Percentiles rank a stretch among this genome's conserved stretches.
phyloP scores from a whole-genome alignment of 2,797 vertebrate species.

The Tapirus indicus region DNA sequence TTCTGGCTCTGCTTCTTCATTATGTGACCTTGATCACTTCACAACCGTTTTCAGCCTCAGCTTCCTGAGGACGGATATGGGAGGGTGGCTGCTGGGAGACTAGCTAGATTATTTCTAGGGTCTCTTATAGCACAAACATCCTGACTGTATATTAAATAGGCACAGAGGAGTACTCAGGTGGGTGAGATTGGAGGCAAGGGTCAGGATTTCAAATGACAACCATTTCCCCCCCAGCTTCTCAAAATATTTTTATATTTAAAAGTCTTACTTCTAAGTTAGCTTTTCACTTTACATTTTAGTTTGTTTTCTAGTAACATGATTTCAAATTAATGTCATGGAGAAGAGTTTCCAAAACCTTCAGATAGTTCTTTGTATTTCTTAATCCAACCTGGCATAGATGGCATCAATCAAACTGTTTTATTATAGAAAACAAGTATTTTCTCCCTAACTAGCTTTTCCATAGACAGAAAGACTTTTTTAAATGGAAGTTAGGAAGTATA shows the following conservation, averaged over 20 bases:
- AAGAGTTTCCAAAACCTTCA: constrained; percentile 34
- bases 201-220: constrained; percentile 71
- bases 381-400: neutral
- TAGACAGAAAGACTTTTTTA: neutral
- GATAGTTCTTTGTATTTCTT: constrained; percentile 32
- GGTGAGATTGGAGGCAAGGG: constrained; percentile 24
- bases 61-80: constrained; percentile 56
- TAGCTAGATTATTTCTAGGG: constrained; percentile 30
- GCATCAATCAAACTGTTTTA: constrained; percentile 47
- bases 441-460: constrained; percentile 45
- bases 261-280: constrained; percentile 45
- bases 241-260: constrained; percentile 64
- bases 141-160: constrained; percentile 47
- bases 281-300: constrained; percentile 65
- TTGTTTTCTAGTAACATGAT: constrained; percentile 59
- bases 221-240: neutral
- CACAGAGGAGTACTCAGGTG: constrained; percentile 66
- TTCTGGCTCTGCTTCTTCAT: constrained; percentile 72
- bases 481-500: constrained; percentile 50
- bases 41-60: constrained; percentile 45
- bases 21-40: neutral
- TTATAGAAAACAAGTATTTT: constrained; percentile 76
- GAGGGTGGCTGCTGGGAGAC: neutral
- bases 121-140: constrained; percentile 58
- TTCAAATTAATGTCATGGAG: constrained; percentile 56